Evolutionary conservation across 2,888 invertebrate genomes (phyloP).

Genomic region (Ischnura elegans): DNA sequence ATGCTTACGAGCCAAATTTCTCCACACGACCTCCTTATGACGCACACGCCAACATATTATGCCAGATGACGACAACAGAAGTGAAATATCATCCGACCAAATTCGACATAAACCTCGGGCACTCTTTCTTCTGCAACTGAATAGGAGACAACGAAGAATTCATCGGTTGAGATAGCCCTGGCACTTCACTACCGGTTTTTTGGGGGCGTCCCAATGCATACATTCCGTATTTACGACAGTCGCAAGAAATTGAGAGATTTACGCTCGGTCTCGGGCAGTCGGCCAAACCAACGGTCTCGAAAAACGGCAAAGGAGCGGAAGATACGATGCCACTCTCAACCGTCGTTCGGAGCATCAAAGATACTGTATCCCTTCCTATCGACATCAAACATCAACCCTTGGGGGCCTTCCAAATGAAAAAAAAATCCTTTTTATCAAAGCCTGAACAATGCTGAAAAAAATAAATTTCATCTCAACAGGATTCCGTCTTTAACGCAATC

Average conservation of each 20-base stretch:
- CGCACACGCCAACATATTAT: neutral
- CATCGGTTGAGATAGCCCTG: too few relatives aligned
- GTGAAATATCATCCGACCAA: neutral
- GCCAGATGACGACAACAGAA: neutral
- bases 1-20: neutral
- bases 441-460: too few relatives aligned
- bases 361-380: too few relatives aligned
- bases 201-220: neutral
- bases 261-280: neutral
- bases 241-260: constrained; percentile 7
- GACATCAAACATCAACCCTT: too few relatives aligned
- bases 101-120: neutral
- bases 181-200: neutral
- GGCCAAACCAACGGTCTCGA: neutral
- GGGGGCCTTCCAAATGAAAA: too few relatives aligned
- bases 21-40: neutral
- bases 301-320: neutral
- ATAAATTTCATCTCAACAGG: too few relatives aligned
- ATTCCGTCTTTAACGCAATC: too few relatives aligned
- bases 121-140: neutral
- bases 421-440: too few relatives aligned
- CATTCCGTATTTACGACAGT: neutral
- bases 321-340: neutral
- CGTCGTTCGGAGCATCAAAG: too few relatives aligned
- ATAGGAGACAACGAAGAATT: neutral